Percentiles rank a stretch among this genome's conserved stretches.
Evolutionary conservation across 2,888 invertebrate species (phyloP).

Genomic region (Pollenia griseotomentosa): DNA sequence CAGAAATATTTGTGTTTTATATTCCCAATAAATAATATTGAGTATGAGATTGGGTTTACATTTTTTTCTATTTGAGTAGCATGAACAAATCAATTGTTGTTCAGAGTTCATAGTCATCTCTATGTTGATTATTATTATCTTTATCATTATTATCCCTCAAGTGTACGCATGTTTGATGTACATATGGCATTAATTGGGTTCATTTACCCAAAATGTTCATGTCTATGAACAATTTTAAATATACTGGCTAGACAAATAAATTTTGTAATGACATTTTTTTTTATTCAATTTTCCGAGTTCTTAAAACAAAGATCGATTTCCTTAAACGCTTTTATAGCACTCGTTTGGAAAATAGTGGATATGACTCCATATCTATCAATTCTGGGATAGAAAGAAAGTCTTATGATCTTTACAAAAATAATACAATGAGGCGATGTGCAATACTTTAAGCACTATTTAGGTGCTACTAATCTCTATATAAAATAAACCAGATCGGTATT

Average conservation of each 20-base stretch:
- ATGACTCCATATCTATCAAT: too few relatives aligned
- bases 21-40: not conserved
- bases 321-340: too few relatives aligned
- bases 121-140: slow-evolving; percentile 15
- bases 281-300: too few relatives aligned
- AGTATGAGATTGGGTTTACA: not conserved
- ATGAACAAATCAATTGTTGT: slow-evolving; percentile 23
- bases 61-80: not conserved
- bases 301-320: too few relatives aligned
- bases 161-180: not conserved
- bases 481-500: too few relatives aligned
- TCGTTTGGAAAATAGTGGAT: too few relatives aligned
- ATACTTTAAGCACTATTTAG: too few relatives aligned
- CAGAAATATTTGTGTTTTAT: not conserved
- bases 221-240: slow-evolving; percentile 7
- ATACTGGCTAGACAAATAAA: slow-evolving; percentile 14
- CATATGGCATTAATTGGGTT: slow-evolving; percentile 36
- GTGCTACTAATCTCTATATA: too few relatives aligned
- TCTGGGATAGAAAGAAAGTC: too few relatives aligned
- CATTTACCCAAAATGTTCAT: slow-evolving; percentile 34
- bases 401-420: too few relatives aligned
- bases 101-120: slow-evolving; percentile 13
- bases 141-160: slow-evolving; percentile 21
- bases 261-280: not conserved
- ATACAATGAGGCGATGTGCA: too few relatives aligned